phyloP scores from a whole-genome alignment of 2,797 vertebrate genomes.

The Sphenodon punctatus region DNA sequence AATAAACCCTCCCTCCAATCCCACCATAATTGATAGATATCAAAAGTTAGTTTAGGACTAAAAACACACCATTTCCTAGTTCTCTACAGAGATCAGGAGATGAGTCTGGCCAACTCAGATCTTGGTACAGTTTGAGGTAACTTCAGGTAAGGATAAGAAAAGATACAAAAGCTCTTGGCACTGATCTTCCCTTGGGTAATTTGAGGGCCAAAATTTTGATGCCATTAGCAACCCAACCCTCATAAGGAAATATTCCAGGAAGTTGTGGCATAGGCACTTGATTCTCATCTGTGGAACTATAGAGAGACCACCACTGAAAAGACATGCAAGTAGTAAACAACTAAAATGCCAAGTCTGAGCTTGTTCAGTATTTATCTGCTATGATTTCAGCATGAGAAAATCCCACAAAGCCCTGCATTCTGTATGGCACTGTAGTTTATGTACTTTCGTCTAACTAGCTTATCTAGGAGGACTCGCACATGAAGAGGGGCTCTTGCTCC shows the following conservation, averaged over 20 bases:
- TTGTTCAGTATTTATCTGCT: neutral
- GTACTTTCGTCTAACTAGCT: too few relatives aligned
- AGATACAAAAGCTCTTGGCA: accelerated
- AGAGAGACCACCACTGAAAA: too few relatives aligned
- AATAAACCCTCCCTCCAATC: neutral
- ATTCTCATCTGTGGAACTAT: too few relatives aligned
- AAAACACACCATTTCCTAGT: neutral
- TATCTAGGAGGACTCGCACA: neutral
- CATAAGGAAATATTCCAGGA: too few relatives aligned
- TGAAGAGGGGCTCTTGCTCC: neutral
- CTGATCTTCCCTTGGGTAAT: neutral
- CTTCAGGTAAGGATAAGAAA: neutral
- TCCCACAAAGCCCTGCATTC: too few relatives aligned
- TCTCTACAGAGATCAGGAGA: neutral
- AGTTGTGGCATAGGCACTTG: too few relatives aligned
- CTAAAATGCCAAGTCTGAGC: neutral
- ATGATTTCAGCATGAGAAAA: too few relatives aligned
- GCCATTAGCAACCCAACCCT: neutral
- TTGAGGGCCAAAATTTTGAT: neutral
- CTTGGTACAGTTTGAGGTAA: neutral
- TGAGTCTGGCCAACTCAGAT: neutral
- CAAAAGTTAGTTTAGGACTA: neutral
- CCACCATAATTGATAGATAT: neutral
- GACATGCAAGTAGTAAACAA: too few relatives aligned
- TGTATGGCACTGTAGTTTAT: neutral